Evolutionary conservation across 2,888 invertebrate genomes (phyloP), one percentile per base, ranked within the genome.

Genomic region (Rhamnusium bicolor): DNA sequence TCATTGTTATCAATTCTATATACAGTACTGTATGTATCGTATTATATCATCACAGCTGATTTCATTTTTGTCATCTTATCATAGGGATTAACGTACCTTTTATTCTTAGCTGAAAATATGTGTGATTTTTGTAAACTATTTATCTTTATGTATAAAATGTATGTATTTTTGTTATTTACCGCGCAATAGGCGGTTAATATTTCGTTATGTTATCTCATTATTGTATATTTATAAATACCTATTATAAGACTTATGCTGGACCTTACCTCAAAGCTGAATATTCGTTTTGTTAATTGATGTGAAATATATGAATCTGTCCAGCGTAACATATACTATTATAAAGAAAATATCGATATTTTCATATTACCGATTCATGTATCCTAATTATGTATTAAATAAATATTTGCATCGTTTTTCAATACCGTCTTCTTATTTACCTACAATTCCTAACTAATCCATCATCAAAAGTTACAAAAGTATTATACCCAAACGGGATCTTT

Each of bases 281-380:
- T 76, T 69, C 69, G 54, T 66, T 73, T 75, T 73, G 67, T 76
- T 72, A 76, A 76, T 58, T 67, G 66, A 71, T 75, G 72, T 75
- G 71, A 75, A 80, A 77, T 65, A 71, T 71, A 71, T 80, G 74
- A 80, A 81, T 75, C 78, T 78, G 80, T 84, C 84, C 85, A 84
- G 83, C 82, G 79, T 81, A 75, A 79, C 79, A 80, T 81, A 80
- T 82, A 73, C 78, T 80, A 82, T 81, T 73, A 83, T 79, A 81
- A 82, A 84, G 85, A 87, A 87, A 87, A 86, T 86, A 86, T 86
- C 78, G 73, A 84, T 86, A 87, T 88, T 88, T 88, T 88, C 87
- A 84, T 87, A 88, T 87, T 88, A 88, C 87, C 87, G 85, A 85
- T 86, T 85, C 84, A 85, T 87, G 87, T 88, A 88, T 87, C 87